These are phyloP conservation scores for Conomelus anceps DNA, from an alignment of 2,888 invertebrate genomes.

Conservation along the genomic window DNA sequence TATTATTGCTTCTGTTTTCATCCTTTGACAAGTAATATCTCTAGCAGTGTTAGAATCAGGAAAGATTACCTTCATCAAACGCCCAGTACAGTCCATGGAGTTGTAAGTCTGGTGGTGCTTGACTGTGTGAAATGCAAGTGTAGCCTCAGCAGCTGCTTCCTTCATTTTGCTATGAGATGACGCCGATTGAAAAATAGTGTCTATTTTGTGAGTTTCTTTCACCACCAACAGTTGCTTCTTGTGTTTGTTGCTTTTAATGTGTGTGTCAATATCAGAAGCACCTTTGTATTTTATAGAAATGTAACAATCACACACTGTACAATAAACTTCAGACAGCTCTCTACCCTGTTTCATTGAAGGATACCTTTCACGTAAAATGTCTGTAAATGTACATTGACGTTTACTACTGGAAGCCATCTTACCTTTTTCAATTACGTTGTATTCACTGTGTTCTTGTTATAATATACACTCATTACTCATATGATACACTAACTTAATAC, in stretches of 20 bases:
- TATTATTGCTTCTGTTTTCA: slow-evolving; percentile 26
- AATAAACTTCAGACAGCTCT: slow-evolving; percentile 6
- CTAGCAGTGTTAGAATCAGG: slow-evolving; percentile 15
- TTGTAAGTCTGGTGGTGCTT: slow-evolving; percentile 16
- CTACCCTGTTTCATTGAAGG: slow-evolving; percentile 1
- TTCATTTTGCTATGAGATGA: not conserved
- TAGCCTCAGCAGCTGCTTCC: slow-evolving; percentile 12
- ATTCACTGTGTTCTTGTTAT: too few species aligned
- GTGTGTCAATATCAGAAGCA: slow-evolving; percentile 5
- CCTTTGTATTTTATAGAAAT: slow-evolving; percentile 9
- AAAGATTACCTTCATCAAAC: slow-evolving; percentile 14
- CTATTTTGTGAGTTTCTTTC: too few species aligned
- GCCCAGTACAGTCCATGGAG: slow-evolving; percentile 8
- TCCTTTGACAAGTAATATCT: slow-evolving; percentile 4
- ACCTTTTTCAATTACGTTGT: too few species aligned
- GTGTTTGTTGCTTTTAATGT: slow-evolving; percentile 1
- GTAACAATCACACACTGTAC: slow-evolving; percentile 5
- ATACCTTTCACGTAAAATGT: slow-evolving; percentile 9
- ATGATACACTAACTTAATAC: too few species aligned
- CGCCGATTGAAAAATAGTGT: too few species aligned
- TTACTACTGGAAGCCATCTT: not conserved
- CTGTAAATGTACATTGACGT: slow-evolving; percentile 10
- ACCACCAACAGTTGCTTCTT: not conserved
- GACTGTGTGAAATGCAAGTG: slow-evolving; percentile 15
- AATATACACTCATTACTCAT: too few species aligned